Evolutionary conservation across 2,113 vertebrate species (phyloP).

Genomic region (Phasianus colchicus): DNA sequence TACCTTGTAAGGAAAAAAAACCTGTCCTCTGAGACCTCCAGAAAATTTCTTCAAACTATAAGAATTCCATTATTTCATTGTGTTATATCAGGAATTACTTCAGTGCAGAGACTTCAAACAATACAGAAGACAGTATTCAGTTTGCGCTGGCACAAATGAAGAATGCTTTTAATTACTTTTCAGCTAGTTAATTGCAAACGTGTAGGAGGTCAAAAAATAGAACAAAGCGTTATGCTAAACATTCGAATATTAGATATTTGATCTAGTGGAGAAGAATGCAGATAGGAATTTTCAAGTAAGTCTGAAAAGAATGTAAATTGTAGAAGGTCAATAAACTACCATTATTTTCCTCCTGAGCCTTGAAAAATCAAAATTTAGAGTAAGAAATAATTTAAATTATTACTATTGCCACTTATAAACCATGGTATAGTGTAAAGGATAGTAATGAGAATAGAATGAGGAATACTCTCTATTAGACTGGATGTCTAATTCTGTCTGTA

Average conservation of each 20-base stretch:
- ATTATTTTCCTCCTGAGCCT: background rate
- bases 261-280: background rate
- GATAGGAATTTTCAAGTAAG: background rate
- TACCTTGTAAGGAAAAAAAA: background rate
- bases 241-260: background rate
- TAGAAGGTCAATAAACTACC: background rate
- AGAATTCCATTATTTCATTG: background rate
- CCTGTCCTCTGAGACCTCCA: background rate
- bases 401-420: background rate
- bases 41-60: background rate
- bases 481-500: background rate
- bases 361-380: background rate
- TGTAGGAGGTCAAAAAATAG: background rate
- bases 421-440: background rate
- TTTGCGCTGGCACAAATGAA: background rate
- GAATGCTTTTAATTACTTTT: background rate
- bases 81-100: background rate
- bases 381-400: background rate
- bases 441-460: background rate
- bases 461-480: background rate
- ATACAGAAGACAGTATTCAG: background rate
- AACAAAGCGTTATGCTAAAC: background rate
- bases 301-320: background rate
- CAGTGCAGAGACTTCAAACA: background rate
- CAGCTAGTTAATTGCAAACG: background rate